Base-by-base conservation (phyloP, 2,888 invertebrate species). In the Thera obeliscata region DNA sequence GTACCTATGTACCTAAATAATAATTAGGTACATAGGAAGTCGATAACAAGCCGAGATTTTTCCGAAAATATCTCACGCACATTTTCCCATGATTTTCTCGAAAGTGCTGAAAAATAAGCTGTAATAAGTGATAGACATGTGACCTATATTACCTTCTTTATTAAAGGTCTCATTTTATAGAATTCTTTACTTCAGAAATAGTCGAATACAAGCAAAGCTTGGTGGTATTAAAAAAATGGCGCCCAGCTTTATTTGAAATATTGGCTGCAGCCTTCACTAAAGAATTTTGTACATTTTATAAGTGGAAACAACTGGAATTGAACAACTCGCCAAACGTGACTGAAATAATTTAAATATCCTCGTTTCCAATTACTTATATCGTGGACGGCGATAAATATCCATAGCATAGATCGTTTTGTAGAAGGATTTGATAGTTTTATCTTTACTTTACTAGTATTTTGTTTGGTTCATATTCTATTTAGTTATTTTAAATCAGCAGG, bases 301-400 rank as follows among this genome's bases (percentile, higher is more conserved):
- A 65, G 67, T 67, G 67, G 67, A 69, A 71, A 72, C 63, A 46
- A 54, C 48, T 65, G 33, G 67, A 59, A 55, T 33, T 36, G 0
- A n/a, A 36, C 55, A 67, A 71, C 64, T 71, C 66, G 5, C 33
- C 5, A 56, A 52, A 67, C 72, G 65, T 61, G 69, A 66, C 62
- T 70, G 56, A 60, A 68, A 70, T 60, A 52, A 70, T 64, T 70
- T 64, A 66, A 66, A 65, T 71, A 67, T 71, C 67, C 62, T 67
- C 43, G 66, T 70, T 68, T 61, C 64, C 63, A 67, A 67, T 69
- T 66, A 67, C 52, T 64, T 63, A 68, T 66, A 66, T 66, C 67
- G 67, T 70, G 35, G 35, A 67, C 6, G 48, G 36, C n/a, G 49
- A 36, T 59, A 49, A 12, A 59, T 36, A 55, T 11, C 35, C 55